Evolutionary conservation across 2,888 invertebrate species (phyloP), one percentile per base, ranked within the genome.

Genomic region (Meiosimyza platycephala): DNA sequence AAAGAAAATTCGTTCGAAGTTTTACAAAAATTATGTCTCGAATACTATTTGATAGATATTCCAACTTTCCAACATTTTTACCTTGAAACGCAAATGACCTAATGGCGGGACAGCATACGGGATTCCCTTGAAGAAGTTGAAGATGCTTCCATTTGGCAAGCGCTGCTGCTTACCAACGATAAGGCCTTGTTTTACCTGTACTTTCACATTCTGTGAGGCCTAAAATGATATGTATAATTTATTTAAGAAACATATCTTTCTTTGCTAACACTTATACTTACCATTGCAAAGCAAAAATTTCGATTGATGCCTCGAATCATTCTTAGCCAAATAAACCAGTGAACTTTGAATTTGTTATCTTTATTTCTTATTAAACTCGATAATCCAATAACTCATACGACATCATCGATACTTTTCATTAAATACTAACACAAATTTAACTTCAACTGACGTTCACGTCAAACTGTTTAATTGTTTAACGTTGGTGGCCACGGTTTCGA

Each of bases 101-200:
- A 90, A 64, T 16, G 91, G 90, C 28, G 91, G 89, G 72, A 88
- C 88, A 1, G 91, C 91, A 78, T 90, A 91, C 0, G 90, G 90
- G 63, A 91, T 88, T 2, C 90, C 89, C 76, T 88, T 88, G 77
- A 90, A 90, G 33, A 85, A 85, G 76, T 84, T 87, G 79, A 88
- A 90, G 52, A 85, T 72, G 62, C 84, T 79, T 9, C 88, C 86
- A 78, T 86, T 88, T 1, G 83, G 80, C 54, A 88, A 86, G 65
- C 81, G 83, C 11, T 82, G 79, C 70, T 86, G 76, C 69, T 84
- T 83, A 1, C 91, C 90, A 74, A 86, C 84, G 60, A 90, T 80
- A 78, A 88, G 87, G 2, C 90, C 90, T 71, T 89, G 88, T 57
- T 82, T 84, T 12, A 88, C 85, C 15, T 78, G 76, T 4, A 86